Evolutionary conservation across 1,140 invertebrate species (phyloP), one percentile per base, ranked within the genome.

Genomic region (Vollenhovia emeryi): DNA sequence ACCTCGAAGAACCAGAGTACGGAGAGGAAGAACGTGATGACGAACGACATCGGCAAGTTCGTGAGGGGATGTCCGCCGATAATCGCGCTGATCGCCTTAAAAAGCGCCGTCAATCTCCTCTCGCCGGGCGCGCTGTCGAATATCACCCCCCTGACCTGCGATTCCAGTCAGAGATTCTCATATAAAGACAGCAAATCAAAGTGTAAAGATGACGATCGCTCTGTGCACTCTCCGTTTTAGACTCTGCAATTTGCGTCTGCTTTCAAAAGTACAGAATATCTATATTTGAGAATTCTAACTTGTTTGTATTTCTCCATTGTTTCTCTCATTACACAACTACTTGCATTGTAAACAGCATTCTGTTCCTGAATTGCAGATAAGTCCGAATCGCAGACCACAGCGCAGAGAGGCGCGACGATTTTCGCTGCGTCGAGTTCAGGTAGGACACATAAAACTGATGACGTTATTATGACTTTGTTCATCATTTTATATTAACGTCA

Each of bases 121-220:
- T 96, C 96, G 0, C 97, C 96, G 0, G 97, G 97, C 11, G 96
- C 96, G 73, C 97, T 97, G 91, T 98, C 97, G 91, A 97, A 97
- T 71, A 98, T 97, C 2, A 97, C 96, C 13, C 97, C 97, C 87
- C 96, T 96, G 3, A 98, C 95, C 93, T 96, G 87, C 45, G 48
- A 89, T 33, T 66, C 13, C n/a, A 21, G 27, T 45, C 3, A 62
- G 18, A 30, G n/a, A 30, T 27, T 27, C 40, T 69, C 5, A 69
- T 3, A 30, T 8, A 3, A 27, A 3, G 18, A 11, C 9, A 13
- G 33, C 30, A 40, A 64, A 6, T 36, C 2, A 21, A 33, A 50
- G 36, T 48, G n/a, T 69, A 13, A 9, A 9, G 11, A 0, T 18
- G n/a, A 40, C 9, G 9, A 9, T 40, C 36, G 9, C 36, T 40